Base-by-base conservation (phyloP, 2,888 invertebrate genomes). In the Eupeodes latifasciatus region DNA sequence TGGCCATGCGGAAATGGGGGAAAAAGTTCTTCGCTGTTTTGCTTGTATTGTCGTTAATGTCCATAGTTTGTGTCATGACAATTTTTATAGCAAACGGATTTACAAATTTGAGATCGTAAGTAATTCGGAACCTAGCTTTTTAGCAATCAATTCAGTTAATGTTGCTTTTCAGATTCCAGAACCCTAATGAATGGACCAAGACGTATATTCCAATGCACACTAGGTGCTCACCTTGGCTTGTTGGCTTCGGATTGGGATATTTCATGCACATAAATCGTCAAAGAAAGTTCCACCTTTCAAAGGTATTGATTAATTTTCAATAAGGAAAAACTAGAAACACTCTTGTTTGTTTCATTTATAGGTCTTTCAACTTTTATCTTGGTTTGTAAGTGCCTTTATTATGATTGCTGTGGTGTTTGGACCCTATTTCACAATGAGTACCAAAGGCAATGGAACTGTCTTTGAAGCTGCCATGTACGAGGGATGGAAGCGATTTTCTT, bases 1-100 rank as follows among this genome's bases (percentile, higher is more conserved):
- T 94, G 40, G 92, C 94, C 0, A 90, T 95, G 14, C 92, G 92
- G 79, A 91, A 90, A 27, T 92, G 91, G 92, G 90, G 91, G 34
- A 90, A 81, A 59, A 90, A 85, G 55, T 91, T 90, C 4, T 69
- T 90, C 4, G 77, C 77, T 0, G 91, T 71, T 1, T 81, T 91
- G 12, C 7, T 27, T 47, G 66, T 7, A 27, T 14, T 67, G n/a
- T 7, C n/a, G 11, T 7, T 67, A 16, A 53, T 53, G 51, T 67
- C 67, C 0, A 67, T 67, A 53, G 67, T 36, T 0, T 53, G 67
- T n/a, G 51, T 67, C 2, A 67, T 67, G 53, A 67, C 67, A 53
- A 53, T 55, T 71, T 71, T 71, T 10, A 71, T 71, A 36, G 14
- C 71, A 67, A 67, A 67, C 36, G 67, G 53, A 12, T 71, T 19